Evolutionary conservation across 2,797 vertebrate species (phyloP).

Genomic region (Microhierax caerulescens): DNA sequence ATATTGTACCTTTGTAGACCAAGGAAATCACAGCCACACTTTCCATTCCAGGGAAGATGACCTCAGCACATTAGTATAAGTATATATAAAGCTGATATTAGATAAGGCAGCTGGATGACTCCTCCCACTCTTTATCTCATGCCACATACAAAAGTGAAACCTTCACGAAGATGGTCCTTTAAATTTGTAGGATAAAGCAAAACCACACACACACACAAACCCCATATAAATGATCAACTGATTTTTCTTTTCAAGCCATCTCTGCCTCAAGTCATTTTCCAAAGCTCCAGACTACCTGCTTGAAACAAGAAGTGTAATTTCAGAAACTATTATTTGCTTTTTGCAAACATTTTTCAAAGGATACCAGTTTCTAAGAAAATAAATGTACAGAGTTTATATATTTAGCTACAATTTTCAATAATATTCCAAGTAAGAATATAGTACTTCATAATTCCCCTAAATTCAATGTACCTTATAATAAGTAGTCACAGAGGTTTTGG

Average conservation of each 20-base stretch:
- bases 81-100: background rate
- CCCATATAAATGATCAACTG: background rate
- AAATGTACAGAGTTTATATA: background rate
- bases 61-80: background rate
- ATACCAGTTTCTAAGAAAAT: background rate
- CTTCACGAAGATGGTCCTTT: background rate
- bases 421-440: background rate
- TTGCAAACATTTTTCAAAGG: background rate
- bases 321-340: background rate
- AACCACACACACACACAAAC: background rate
- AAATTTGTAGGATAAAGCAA: background rate
- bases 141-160: background rate
- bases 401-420: background rate
- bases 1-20: background rate
- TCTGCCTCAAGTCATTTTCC: background rate
- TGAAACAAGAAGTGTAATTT: slow-evolving; percentile 4
- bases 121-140: slow-evolving; percentile 35
- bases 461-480: background rate
- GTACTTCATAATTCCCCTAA: background rate
- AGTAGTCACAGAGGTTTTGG: background rate
- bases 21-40: background rate
- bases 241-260: background rate
- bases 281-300: background rate
- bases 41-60: background rate
- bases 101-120: slow-evolving; percentile 16